Percentiles rank a stretch among this genome's conserved stretches.
Evolutionary conservation across 2,888 invertebrate genomes (phyloP).

Genomic region (Dolomedes plantarius): DNA sequence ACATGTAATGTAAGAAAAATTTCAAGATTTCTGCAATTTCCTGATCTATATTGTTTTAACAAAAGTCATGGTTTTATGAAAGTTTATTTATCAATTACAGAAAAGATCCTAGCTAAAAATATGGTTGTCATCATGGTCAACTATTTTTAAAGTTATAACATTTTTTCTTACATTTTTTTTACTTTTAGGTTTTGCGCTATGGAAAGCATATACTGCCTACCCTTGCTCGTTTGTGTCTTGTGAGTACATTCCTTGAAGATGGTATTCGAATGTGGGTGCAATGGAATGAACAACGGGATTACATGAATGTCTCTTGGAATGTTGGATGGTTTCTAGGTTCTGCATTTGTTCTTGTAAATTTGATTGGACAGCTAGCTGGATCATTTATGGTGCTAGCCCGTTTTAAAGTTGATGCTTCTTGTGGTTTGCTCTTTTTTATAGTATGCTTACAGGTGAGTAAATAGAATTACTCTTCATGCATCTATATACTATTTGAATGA

Average conservation of each 20-base stretch:
- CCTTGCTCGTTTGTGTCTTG: slow-evolving; percentile 95
- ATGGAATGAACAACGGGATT: slow-evolving; percentile 97
- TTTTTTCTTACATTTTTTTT: no score
- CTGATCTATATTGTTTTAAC: no score
- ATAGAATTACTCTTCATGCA: neutral
- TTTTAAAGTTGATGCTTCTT: slow-evolving; percentile 92
- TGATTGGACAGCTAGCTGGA: slow-evolving; percentile 96
- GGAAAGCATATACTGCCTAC: slow-evolving; percentile 95
- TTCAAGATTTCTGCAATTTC: no score
- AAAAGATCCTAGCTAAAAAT: no score
- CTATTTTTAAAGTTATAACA: no score
- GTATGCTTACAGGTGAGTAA: slow-evolving; percentile 91
- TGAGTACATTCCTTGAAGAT: slow-evolving; percentile 99
- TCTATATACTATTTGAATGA: no score
- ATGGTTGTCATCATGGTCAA: no score
- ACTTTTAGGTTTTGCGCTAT: slow-evolving; percentile 89
- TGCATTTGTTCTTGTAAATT: slow-evolving; percentile 94
- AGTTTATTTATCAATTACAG: no score
- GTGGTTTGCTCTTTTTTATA: slow-evolving; percentile 94
- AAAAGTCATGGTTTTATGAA: no score
- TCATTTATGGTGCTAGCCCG: slow-evolving; percentile 96
- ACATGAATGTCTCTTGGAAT: slow-evolving; percentile 98
- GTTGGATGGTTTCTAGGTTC: slow-evolving; percentile 96
- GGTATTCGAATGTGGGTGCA: slow-evolving; percentile 99
- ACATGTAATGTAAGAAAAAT: no score